These are phyloP conservation scores for Hyposoter dolosus DNA, from an alignment of 2,888 invertebrate species.

Conservation along the genomic window DNA sequence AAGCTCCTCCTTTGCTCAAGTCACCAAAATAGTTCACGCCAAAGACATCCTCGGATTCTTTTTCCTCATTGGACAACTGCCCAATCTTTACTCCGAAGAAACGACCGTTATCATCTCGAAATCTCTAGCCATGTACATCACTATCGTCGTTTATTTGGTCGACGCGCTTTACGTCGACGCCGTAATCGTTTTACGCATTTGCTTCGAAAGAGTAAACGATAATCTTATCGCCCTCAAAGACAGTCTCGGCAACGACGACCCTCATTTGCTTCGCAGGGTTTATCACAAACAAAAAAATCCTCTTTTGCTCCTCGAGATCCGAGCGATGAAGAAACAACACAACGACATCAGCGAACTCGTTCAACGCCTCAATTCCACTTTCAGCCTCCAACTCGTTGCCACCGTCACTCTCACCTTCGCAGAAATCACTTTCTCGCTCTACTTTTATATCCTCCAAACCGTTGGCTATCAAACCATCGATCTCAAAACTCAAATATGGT, in stretches of 20 bases:
- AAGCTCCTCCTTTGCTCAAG: conserved; percentile 55
- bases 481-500: conserved; percentile 76
- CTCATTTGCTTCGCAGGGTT: conserved; percentile 77
- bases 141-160: conserved; percentile 68
- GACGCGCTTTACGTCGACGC: conserved; percentile 76
- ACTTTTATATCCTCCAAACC: conserved; percentile 75
- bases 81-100: conserved; percentile 50
- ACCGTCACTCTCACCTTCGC: conserved; percentile 75
- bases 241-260: conserved; percentile 73
- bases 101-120: conserved; percentile 45
- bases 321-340: conserved; percentile 75
- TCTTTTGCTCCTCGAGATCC: conserved; percentile 73
- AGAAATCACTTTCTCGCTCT: conserved; percentile 77
- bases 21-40: conserved; percentile 69
- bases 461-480: conserved; percentile 68
- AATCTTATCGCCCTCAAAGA: conserved; percentile 71
- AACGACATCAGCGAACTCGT: conserved; percentile 74
- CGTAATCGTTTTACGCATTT: conserved; percentile 73
- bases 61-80: conserved; percentile 66
- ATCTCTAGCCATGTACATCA: conserved; percentile 63
- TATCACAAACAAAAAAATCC: conserved; percentile 78
- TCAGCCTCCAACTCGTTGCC: conserved; percentile 73
- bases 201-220: conserved; percentile 74
- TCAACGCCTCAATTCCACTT: conserved; percentile 72
- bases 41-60: conserved; percentile 73